Evolutionary conservation across 1,140 invertebrate genomes (phyloP).

Genomic region (Scaptodrosophila lebanonensis): DNA sequence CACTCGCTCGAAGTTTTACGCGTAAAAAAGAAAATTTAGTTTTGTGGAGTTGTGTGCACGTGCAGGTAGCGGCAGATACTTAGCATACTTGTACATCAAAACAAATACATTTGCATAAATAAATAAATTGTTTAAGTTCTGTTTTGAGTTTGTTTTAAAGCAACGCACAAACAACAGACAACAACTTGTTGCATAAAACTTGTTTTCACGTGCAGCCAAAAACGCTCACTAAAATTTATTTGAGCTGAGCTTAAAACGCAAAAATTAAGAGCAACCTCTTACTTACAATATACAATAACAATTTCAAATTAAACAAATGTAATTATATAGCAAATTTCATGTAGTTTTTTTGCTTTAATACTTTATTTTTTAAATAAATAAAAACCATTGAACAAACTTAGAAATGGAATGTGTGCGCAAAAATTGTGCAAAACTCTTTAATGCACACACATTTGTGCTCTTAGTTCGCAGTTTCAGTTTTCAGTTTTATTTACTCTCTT

Average conservation of each 20-base stretch:
- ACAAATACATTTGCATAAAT: constrained; percentile 3
- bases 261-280: constrained; percentile 24
- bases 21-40: constrained; percentile 17
- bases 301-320: too few relatives aligned
- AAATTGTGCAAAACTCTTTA: too few relatives aligned
- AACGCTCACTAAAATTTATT: constrained; percentile 14
- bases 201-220: constrained; percentile 54
- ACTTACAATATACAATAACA: too few relatives aligned
- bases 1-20: constrained; percentile 15
- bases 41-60: constrained; percentile 34
- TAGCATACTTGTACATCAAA: constrained; percentile 11
- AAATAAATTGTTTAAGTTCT: constrained; percentile 12
- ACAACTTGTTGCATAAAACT: constrained; percentile 62
- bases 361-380: too few relatives aligned
- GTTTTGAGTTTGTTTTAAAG: too few relatives aligned
- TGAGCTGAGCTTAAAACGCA: constrained; percentile 23
- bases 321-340: too few relatives aligned
- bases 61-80: constrained; percentile 34
- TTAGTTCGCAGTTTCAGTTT: too few relatives aligned
- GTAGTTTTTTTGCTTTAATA: too few relatives aligned
- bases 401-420: too few relatives aligned
- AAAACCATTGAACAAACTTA: too few relatives aligned
- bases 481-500: too few relatives aligned
- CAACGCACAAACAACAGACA: constrained; percentile 6
- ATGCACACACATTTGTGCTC: too few relatives aligned